Percentiles rank a stretch among this genome's conserved stretches.
Evolutionary conservation across 2,888 invertebrate genomes (phyloP).

Genomic region (Lepidochitona cinerea): DNA sequence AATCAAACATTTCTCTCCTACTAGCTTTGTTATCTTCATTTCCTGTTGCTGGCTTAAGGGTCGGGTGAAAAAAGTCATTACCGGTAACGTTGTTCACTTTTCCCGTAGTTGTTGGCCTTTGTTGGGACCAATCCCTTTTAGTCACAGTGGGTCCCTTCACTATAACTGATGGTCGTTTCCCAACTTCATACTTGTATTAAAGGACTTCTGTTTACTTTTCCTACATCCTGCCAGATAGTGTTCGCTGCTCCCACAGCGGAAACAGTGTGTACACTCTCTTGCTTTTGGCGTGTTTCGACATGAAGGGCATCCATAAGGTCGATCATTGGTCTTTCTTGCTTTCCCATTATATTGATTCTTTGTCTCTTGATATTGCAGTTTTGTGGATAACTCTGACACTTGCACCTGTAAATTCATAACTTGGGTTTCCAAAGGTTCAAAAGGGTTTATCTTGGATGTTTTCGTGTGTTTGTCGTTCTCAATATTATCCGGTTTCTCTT

Average conservation of each 20-base stretch:
- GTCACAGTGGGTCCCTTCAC: background rate
- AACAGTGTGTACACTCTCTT: background rate
- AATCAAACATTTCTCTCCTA: constrained; percentile 8
- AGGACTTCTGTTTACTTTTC: background rate
- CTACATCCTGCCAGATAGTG: constrained; percentile 2
- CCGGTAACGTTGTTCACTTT: background rate
- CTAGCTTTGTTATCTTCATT: background rate
- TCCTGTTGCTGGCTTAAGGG: background rate
- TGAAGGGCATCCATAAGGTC: background rate
- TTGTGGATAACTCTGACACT: background rate
- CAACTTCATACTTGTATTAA: too few relatives aligned
- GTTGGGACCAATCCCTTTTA: background rate
- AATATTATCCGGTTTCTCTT: background rate
- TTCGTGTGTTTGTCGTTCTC: background rate
- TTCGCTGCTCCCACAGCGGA: background rate
- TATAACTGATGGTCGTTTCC: constrained; percentile 2
- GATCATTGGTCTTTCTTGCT: too few relatives aligned
- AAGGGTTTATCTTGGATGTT: background rate
- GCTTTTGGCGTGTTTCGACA: background rate
- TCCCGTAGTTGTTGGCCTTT: background rate
- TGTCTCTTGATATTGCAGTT: too few relatives aligned
- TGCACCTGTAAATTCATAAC: background rate
- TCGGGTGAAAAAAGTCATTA: background rate
- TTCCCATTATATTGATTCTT: too few relatives aligned
- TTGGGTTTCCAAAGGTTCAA: background rate